Evolutionary conservation across 2,113 vertebrate species (phyloP).

Genomic region (Poecilia latipinna): DNA sequence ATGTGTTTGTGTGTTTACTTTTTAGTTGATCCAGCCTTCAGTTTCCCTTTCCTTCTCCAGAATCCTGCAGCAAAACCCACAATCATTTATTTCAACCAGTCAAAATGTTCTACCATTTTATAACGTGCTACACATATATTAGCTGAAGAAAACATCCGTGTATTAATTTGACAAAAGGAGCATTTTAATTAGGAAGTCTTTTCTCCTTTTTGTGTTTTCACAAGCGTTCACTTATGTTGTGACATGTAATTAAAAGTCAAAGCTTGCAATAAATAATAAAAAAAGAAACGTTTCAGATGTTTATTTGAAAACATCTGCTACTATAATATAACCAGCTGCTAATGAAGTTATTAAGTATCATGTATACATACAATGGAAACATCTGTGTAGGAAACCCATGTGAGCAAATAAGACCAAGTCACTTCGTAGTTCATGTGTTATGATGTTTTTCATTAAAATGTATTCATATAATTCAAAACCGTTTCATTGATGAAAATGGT

Average conservation of each 20-base stretch:
- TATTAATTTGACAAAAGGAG: background rate
- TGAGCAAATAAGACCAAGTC: no score
- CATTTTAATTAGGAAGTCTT: background rate
- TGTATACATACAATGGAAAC: no score
- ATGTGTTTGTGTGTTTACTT: background rate
- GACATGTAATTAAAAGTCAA: background rate
- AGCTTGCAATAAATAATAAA: background rate
- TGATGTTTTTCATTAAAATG: no score
- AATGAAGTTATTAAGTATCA: no score
- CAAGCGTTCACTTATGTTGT: background rate
- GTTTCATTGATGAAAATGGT: no score
- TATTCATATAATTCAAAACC: no score
- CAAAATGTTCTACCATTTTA: background rate
- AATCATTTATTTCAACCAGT: background rate
- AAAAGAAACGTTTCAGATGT: background rate
- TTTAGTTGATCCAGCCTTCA: background rate
- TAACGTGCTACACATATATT: background rate
- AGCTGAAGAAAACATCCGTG: background rate
- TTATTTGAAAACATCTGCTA: background rate
- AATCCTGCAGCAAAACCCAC: background rate
- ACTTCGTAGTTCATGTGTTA: no score
- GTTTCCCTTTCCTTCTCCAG: background rate
- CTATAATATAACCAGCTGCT: no score
- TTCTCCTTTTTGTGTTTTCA: background rate
- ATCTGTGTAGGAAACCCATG: no score